Evolutionary conservation across 2,797 vertebrate species (phyloP).

Genomic region (Alfaro cultratus): DNA sequence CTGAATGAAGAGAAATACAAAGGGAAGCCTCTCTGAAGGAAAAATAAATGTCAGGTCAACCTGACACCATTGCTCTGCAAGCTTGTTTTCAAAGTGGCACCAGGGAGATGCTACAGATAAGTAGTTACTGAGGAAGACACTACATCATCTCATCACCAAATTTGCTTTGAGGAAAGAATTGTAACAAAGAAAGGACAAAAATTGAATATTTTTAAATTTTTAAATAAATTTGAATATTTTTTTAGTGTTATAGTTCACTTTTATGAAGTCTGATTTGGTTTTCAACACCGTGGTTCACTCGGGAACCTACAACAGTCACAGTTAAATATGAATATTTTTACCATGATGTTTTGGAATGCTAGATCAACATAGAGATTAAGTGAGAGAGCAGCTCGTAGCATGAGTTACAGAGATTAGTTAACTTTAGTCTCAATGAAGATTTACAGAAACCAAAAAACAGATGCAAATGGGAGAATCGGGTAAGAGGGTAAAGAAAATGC

Average conservation of each 20-base stretch:
- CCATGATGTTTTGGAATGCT: background rate
- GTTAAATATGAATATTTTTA: background rate
- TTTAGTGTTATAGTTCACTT: background rate
- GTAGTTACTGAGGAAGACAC: background rate
- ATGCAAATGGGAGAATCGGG: background rate
- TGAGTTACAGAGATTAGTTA: background rate
- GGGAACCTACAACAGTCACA: background rate
- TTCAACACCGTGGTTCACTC: no score
- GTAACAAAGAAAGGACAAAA: background rate
- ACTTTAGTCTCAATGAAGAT: background rate
- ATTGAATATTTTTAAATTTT: background rate
- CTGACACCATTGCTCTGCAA: background rate
- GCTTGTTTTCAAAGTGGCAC: background rate
- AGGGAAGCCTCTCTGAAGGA: background rate
- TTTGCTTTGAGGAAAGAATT: background rate
- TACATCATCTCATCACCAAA: background rate
- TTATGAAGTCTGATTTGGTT: background rate
- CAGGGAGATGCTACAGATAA: background rate
- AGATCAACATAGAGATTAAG: background rate
- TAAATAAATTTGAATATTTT: background rate
- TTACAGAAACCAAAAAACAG: background rate
- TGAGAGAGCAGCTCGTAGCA: no score
- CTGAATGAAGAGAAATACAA: background rate
- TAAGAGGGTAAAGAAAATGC: background rate
- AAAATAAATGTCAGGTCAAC: background rate